These are phyloP conservation scores for Carduelis carduelis DNA, from an alignment of 2,797 vertebrate genomes.

Conservation along the genomic window DNA sequence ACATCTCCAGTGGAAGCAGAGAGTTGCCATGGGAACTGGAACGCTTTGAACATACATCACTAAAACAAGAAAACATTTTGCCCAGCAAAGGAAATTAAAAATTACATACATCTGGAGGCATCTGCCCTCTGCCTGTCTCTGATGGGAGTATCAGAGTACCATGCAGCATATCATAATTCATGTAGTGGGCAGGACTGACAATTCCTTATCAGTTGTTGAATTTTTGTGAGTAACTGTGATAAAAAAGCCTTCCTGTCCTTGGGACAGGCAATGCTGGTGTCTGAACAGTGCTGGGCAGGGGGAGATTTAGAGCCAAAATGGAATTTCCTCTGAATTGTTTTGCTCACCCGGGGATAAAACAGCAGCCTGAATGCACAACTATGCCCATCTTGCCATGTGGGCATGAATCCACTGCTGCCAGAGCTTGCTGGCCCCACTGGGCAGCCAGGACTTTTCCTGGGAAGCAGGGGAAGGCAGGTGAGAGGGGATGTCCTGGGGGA, in stretches of 20 bases:
- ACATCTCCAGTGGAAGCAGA: constrained; percentile 30
- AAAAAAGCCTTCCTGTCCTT: not conserved
- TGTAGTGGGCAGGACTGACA: not conserved
- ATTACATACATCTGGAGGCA: constrained; percentile 42
- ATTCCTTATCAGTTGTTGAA: not conserved
- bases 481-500: not conserved
- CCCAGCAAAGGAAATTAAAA: constrained; percentile 54
- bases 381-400: fast-evolving
- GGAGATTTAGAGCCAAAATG: not conserved
- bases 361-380: not conserved
- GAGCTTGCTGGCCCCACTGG: not conserved
- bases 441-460: not conserved
- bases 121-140: constrained; percentile 18
- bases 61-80: constrained; percentile 50
- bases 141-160: not conserved
- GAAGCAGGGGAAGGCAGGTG: fast-evolving
- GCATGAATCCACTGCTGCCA: not conserved
- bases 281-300: not conserved
- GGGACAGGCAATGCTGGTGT: not conserved
- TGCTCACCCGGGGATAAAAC: not conserved
- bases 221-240: not conserved
- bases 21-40: constrained; percentile 61
- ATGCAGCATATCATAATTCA: not conserved
- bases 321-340: not conserved
- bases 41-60: constrained; percentile 1